A percentile compares a stretch with the other conserved stretches of the same genome.
Conservation (phyloP, 1,140 invertebrate species). For the Trichogramma pretiosum region DNA sequence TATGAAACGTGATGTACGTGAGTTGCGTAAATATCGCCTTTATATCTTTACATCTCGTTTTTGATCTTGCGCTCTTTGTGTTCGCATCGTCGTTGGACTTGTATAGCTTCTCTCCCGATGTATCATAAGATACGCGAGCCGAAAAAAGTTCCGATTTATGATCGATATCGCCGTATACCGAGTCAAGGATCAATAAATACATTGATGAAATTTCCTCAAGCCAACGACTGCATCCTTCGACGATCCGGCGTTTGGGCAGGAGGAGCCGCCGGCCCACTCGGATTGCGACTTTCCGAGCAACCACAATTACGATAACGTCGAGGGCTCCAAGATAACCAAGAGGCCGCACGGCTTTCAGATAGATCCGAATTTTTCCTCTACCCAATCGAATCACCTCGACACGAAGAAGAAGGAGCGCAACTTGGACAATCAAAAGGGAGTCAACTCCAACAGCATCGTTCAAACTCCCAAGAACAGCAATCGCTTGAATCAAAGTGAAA, state of each 20-base stretch:
- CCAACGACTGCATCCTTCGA: slow-evolving; percentile 5
- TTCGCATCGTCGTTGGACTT: too few relatives aligned
- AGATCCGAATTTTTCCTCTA: slow-evolving; percentile 14
- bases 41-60: too few relatives aligned
- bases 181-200: too few relatives aligned
- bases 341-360: slow-evolving; percentile 12
- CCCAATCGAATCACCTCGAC: background rate
- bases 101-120: too few relatives aligned
- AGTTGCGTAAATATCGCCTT: too few relatives aligned
- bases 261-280: slow-evolving; percentile 14
- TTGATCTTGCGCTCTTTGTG: too few relatives aligned
- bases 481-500: slow-evolving; percentile 13
- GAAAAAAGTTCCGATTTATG: too few relatives aligned
- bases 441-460: slow-evolving; percentile 1
- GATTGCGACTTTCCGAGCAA: slow-evolving; percentile 17
- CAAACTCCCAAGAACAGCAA: slow-evolving; percentile 1
- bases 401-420: slow-evolving; percentile 22
- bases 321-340: background rate
- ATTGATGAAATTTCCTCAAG: too few relatives aligned
- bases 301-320: slow-evolving; percentile 8
- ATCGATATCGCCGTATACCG: too few relatives aligned
- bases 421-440: slow-evolving; percentile 9
- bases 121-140: too few relatives aligned
- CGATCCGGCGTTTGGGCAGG: slow-evolving; percentile 15
- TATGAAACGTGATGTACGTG: too few relatives aligned